A percentile compares a stretch with the other conserved stretches of the same genome.
Conservation (phyloP, 2,797 vertebrate genomes). For the Monodelphis domestica region DNA sequence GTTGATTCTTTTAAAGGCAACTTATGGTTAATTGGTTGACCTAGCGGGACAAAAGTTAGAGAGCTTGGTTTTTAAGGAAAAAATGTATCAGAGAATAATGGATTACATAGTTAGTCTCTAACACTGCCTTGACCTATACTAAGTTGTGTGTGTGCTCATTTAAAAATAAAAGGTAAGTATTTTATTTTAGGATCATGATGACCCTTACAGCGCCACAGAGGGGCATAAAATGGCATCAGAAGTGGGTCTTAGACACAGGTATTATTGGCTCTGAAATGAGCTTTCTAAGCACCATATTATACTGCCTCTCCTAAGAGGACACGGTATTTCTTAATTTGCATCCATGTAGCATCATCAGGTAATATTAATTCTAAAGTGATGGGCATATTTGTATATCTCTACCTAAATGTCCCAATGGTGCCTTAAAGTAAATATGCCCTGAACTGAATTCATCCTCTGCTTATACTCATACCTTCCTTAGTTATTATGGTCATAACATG, state of each 20-base stretch:
- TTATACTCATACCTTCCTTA: neutral
- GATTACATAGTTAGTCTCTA: neutral
- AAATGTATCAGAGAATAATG: neutral
- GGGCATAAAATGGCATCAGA: neutral
- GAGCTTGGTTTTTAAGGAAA: neutral
- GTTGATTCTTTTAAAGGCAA: neutral
- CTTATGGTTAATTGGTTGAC: neutral
- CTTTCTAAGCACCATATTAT: neutral
- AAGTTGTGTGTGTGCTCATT: neutral
- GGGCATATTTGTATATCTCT: neutral
- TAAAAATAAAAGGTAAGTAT: neutral
- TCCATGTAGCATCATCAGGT: neutral
- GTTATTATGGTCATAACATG: neutral
- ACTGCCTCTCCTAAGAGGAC: neutral
- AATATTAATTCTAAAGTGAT: neutral
- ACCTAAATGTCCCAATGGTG: neutral
- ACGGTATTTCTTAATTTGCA: neutral
- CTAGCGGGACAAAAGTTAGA: neutral
- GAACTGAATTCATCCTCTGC: neutral
- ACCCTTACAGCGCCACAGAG: neutral
- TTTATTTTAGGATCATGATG: neutral
- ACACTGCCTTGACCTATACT: neutral
- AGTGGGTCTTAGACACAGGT: neutral
- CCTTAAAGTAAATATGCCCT: neutral
- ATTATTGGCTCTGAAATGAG: neutral